Conservation (phyloP, 2,797 vertebrate genomes). For the Myiotriccus ornatus region DNA sequence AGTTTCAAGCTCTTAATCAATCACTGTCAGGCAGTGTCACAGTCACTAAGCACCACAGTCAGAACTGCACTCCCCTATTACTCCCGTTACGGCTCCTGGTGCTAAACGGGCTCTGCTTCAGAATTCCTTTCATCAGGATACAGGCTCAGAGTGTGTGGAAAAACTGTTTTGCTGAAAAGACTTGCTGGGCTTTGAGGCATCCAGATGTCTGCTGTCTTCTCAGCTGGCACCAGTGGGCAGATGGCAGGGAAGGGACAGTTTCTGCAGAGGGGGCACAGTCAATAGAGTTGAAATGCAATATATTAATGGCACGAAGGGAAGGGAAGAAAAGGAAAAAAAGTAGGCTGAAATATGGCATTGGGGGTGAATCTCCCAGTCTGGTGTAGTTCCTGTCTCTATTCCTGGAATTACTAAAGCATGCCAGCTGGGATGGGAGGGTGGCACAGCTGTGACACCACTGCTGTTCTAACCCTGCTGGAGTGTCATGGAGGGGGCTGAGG, state of each 20-base stretch:
- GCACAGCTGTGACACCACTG: not conserved
- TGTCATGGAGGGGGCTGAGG: rapidly evolving
- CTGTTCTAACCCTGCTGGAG: not conserved
- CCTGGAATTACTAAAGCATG: not conserved
- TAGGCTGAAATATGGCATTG: not conserved
- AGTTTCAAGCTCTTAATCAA: slow-evolving; percentile 37
- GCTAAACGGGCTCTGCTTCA: not conserved
- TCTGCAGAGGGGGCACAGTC: not conserved
- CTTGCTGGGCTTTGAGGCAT: not conserved
- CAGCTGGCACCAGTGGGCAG: not conserved
- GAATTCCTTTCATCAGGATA: not conserved
- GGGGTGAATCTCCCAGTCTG: not conserved
- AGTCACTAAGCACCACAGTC: not conserved
- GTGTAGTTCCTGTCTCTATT: not conserved
- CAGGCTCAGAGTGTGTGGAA: not conserved
- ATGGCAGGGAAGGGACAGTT: not conserved
- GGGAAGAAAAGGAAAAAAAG: not conserved
- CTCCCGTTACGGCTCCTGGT: not conserved
- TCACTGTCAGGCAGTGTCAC: slow-evolving; percentile 20
- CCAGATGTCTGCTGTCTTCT: not conserved
- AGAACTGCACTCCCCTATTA: not conserved
- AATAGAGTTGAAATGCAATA: not conserved
- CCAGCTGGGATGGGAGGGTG: not conserved
- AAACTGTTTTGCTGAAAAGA: not conserved
- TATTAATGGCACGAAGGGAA: rapidly evolving